Base-by-base conservation (phyloP, 2,797 vertebrate species). In the Anas bernieri region DNA sequence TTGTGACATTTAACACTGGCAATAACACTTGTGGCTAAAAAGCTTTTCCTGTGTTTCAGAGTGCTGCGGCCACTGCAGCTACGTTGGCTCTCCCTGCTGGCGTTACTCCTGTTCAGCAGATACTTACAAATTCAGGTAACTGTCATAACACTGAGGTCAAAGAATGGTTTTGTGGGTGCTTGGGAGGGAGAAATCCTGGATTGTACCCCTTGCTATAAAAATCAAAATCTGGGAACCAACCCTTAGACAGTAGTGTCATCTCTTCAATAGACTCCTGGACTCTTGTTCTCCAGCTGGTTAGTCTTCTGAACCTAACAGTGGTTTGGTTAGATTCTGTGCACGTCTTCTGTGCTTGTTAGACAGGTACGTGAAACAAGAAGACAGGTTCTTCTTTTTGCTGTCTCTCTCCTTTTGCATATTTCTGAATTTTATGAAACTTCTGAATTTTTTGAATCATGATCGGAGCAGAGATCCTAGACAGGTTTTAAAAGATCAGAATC, bases 31-130 rank as follows among this genome's bases (percentile, higher is more conserved):
- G 22, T 82, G 72, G 17, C 70, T 95, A 67, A 93, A 94, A 85
- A 33, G 7, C 21, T 83, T 69, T 73, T 95, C 64, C 87, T 96
- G 37, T 75, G 3, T 96, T 97, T 90, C 97, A 99, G 99, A 99
- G 99, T 97, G 99, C 99, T 96, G 99, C 99, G 96, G 99, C 99
- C 39, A 99, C 99, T 16, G 99, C 99, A 80, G 99, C 99, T 91
- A 99, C 99, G 0, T 98, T 99, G 88, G 99, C 99, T 64, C 97
- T 99, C 83, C 99, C 99, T 31, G 98, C 99, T 74, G 99, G 99
- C 7, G 98, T 99, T 95, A 98, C 98, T 91, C 99, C 99, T 37
- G 99, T 99, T 97, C 99, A 99, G 93, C 99, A 99, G 96, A 97
- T 99, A 94, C 91, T 99, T 97, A 99, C 99, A 84, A 98, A 98